Evolutionary conservation across 2,797 vertebrate genomes (phyloP), one percentile per base, ranked within the genome.

Genomic region (Neosilurus hyrtlii): DNA sequence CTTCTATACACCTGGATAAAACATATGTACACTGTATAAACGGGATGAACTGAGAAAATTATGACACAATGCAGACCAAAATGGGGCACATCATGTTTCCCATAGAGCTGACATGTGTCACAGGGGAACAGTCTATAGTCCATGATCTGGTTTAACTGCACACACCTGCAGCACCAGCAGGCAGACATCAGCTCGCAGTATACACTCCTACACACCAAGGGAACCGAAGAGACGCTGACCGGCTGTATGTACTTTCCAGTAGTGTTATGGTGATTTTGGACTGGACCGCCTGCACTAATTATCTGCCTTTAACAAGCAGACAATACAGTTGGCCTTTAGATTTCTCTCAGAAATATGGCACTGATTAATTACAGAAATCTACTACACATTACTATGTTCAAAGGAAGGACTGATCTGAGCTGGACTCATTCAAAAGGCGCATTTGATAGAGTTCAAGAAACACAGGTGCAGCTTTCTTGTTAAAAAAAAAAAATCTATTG

Each of bases 131-230:
- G 85, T 84, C 84, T 84, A 82, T 63, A 86, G 87, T 77, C 57
- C 52, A 65, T 78, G 74, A 84, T 87, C 82, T 87, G 88, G 84
- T 86, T 88, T 89, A 88, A 88, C 83, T 84, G 86, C 72, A 73
- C 30, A 74, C 88, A 89, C 85, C 88, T 88, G 88, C 79, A 79
- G 49, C 66, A 72, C 61, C 72, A 82, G 52, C 76, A 62, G 79
- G 81, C 79, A 61, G 71, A 61, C 79, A 82, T 72, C 86, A 87
- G 81, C 81, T 76, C 80, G 68, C 79, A 81, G 65, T 76, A 49
- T 57, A 35, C 18, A 75, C 56, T 59, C 52, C 61, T 72, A 57
- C 24, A 63, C 30, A 73, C 79, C 43, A 59, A 82, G 26, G 57
- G 86, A 87, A 67, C 49, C 49, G 22, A 84, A 68, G 51, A 66